phyloP scores from a whole-genome alignment of 2,888 invertebrate species.

The Aricia artaxerxes region DNA sequence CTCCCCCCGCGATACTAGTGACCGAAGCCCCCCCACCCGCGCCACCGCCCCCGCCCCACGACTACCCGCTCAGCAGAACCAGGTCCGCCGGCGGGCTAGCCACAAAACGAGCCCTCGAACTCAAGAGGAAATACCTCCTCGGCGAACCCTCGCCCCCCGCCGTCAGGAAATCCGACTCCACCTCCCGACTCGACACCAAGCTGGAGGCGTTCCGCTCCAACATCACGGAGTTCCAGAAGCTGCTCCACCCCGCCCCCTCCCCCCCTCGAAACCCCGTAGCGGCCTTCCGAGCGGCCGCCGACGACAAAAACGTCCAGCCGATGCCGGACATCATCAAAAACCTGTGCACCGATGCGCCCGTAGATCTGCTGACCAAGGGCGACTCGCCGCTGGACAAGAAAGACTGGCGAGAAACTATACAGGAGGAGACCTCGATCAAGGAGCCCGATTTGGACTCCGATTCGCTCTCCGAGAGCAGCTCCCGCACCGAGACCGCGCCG shows the following conservation, averaged over 20 bases:
- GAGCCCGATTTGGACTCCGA: conserved; percentile 77
- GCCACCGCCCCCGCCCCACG: conserved; percentile 74
- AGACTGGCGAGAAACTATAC: conserved; percentile 72
- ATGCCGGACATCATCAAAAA: conserved; percentile 83
- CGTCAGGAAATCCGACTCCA: conserved; percentile 90
- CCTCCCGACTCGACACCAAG: conserved; percentile 91
- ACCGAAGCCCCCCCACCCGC: conserved; percentile 91
- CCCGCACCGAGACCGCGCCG: conserved; percentile 63
- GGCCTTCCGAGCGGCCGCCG: conserved; percentile 56
- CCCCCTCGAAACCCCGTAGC: conserved; percentile 52
- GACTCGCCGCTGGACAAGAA: conserved; percentile 57
- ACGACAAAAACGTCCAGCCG: conserved; percentile 73
- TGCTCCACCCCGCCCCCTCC: conserved; percentile 87
- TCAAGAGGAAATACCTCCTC: conserved; percentile 91
- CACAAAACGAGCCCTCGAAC: conserved; percentile 91
- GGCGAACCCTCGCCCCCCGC: conserved; percentile 86
- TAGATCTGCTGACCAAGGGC: conserved; percentile 64
- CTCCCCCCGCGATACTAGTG: conserved; percentile 88
- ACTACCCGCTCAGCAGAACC: conserved; percentile 89
- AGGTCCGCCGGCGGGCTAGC: conserved; percentile 94
- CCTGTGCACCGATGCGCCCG: conserved; percentile 61
- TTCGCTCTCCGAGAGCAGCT: conserved; percentile 72
- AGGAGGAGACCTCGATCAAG: conserved; percentile 55
- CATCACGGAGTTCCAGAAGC: conserved; percentile 93
- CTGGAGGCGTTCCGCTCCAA: conserved; percentile 91